A percentile compares a stretch with the other conserved stretches of the same genome.
These are phyloP conservation scores for Cheilosia scutellata DNA, from an alignment of 2,888 invertebrate genomes.

Conservation along the genomic window DNA sequence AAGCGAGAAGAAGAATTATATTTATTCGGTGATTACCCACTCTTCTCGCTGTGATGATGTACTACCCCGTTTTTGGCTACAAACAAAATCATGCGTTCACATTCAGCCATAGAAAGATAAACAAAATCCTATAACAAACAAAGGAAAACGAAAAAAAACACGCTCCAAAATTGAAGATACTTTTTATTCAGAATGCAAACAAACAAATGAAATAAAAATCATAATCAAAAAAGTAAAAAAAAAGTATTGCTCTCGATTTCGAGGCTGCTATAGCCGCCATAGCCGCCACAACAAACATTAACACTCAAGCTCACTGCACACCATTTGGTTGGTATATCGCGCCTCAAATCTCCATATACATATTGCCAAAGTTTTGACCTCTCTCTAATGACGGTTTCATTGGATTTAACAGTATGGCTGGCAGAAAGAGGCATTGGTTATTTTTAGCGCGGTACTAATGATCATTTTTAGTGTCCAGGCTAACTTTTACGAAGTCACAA, in stretches of 20 bases:
- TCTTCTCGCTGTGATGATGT: not conserved
- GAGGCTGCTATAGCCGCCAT: conserved; percentile 13
- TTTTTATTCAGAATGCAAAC: conserved; percentile 8
- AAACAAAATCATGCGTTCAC: conserved; percentile 24
- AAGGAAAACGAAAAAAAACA: not conserved
- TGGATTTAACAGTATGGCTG: conserved; percentile 21
- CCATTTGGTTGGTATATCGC: not conserved
- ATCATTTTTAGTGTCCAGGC: too few species aligned
- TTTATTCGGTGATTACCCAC: conserved; percentile 57
- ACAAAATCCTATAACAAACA: conserved; percentile 44
- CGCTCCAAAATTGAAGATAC: not conserved
- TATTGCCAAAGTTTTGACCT: conserved; percentile 52
- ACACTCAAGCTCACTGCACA: conserved; percentile 16
- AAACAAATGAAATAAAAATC: conserved; percentile 15
- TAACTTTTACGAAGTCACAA: too few species aligned
- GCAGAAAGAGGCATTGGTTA: not conserved
- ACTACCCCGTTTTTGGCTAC: not conserved
- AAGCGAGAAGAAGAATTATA: conserved; percentile 33
- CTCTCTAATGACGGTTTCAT: conserved; percentile 37
- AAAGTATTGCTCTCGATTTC: conserved; percentile 29
- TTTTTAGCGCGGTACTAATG: not conserved
- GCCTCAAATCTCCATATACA: not conserved
- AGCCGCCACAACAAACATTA: conserved; percentile 57
- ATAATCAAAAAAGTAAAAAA: conserved; percentile 26
- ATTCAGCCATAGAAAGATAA: conserved; percentile 29